phyloP scores from a whole-genome alignment of 1,140 invertebrate species.

The Drosophila eugracilis region DNA sequence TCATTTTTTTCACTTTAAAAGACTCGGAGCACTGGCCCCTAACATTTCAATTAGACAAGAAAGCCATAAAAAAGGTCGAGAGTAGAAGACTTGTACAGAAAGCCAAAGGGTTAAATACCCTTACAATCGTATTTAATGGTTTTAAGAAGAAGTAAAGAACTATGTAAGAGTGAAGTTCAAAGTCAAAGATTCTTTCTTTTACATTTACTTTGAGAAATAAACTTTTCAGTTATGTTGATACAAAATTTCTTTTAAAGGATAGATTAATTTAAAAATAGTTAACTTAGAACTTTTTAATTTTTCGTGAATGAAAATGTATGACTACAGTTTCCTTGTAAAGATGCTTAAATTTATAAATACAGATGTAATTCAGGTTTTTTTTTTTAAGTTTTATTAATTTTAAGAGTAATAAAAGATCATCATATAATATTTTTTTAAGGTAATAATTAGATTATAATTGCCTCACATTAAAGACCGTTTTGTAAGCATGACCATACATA shows the following conservation, averaged over 20 bases:
- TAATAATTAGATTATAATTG: constrained; percentile 1
- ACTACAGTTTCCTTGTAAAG: no score
- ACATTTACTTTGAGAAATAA: background rate
- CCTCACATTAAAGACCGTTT: background rate
- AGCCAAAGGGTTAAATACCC: constrained; percentile 15
- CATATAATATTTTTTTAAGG: background rate
- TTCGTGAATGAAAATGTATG: no score
- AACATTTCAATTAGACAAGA: constrained; percentile 28
- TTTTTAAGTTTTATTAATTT: background rate
- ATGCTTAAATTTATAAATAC: no score
- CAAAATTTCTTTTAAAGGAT: background rate
- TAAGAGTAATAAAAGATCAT: background rate
- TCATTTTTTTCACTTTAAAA: constrained; percentile 13
- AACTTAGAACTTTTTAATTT: no score
- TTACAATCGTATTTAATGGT: background rate
- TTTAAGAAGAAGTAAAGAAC: constrained; percentile 2
- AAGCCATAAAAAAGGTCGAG: constrained; percentile 5
- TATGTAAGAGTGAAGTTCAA: background rate
- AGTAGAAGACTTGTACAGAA: background rate
- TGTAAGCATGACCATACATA: background rate
- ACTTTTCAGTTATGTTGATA: background rate
- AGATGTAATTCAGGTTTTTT: background rate
- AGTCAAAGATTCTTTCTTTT: no score
- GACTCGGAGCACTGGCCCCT: constrained; percentile 19
- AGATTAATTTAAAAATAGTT: background rate